Evolutionary conservation across 2,113 vertebrate genomes (phyloP), one percentile per base, ranked within the genome.

Genomic region (Sebastes schlegelii): DNA sequence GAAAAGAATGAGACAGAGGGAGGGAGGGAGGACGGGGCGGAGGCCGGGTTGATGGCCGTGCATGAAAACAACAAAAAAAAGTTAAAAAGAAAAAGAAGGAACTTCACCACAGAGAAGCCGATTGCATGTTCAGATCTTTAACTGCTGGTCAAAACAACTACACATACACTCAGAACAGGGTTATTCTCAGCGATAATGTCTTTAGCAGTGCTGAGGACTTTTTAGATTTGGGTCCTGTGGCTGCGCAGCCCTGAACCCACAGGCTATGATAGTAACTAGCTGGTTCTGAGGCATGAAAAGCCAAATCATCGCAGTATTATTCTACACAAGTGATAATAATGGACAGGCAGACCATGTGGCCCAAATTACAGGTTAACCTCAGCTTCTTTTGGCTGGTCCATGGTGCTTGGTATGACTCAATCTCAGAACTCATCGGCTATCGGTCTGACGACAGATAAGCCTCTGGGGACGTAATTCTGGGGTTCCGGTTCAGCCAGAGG

Each of bases 181-280:
- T 92, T 94, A 93, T 93, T 93, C 91, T 91, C 10, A 89, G 92
- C 67, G 23, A 87, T 94, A 91, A 94, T 93, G 93, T 89, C 88
- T 93, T 92, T 89, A 89, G 75, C 93, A 93, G 90, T 16, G 10
- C 77, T 12, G 77, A 84, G 86, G 83, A 85, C 73, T 75, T 82
- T 81, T 64, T 74, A 51, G 80, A 86, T 71, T 82, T 66, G 6
- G 57, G 68, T 66, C 65, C 78, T 81, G 88, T 26, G 89, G 87
- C 80, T 0, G 82, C 55, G 75, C 75, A 82, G 68, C 61, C 83
- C 80, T 55, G 17, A 83, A 79, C 43, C 86, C 88, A 75, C 77
- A 89, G 46, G 72, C 86, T 79, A 74, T 57, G 79, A 82, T 76
- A 77, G 82, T 57, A 79, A 67, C 67, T 34, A 46, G 62, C 51